Percentiles rank a stretch among this genome's conserved stretches.
phyloP scores from a whole-genome alignment of 2,888 invertebrate species.

The Ectobius pallidus region DNA sequence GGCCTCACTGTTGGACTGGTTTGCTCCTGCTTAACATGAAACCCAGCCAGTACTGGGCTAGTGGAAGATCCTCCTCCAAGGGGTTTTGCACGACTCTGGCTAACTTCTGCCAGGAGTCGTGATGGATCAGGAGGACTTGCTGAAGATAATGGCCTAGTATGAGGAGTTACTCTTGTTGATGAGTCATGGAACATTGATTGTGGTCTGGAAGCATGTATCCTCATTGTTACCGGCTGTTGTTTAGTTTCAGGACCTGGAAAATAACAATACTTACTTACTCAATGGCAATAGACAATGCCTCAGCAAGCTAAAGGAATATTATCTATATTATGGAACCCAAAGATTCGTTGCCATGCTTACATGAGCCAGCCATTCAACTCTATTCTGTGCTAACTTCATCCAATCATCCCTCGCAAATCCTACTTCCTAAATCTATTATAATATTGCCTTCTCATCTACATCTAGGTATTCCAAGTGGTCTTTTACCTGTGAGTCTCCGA shows the following conservation, averaged over 20 bases:
- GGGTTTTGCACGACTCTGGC: background rate
- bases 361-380: too few relatives aligned
- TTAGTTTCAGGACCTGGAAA: conserved; percentile 21
- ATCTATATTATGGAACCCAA: too few relatives aligned
- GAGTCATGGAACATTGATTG: conserved; percentile 28
- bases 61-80: background rate
- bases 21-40: background rate
- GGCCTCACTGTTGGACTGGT: background rate
- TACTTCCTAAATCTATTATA: too few relatives aligned
- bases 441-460: too few relatives aligned
- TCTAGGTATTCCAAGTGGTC: too few relatives aligned
- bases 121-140: conserved; percentile 25
- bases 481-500: too few relatives aligned
- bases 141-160: conserved; percentile 17
- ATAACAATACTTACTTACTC: too few relatives aligned
- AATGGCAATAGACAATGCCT: too few relatives aligned
- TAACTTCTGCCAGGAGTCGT: conserved; percentile 9
- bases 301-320: too few relatives aligned
- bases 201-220: conserved; percentile 24
- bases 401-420: too few relatives aligned
- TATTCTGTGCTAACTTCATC: too few relatives aligned
- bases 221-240: conserved; percentile 21
- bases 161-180: background rate
- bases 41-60: conserved; percentile 5
- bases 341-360: too few relatives aligned